Evolutionary conservation across 2,888 invertebrate species (phyloP), one percentile per base, ranked within the genome.

Genomic region (Philaethria dido): DNA sequence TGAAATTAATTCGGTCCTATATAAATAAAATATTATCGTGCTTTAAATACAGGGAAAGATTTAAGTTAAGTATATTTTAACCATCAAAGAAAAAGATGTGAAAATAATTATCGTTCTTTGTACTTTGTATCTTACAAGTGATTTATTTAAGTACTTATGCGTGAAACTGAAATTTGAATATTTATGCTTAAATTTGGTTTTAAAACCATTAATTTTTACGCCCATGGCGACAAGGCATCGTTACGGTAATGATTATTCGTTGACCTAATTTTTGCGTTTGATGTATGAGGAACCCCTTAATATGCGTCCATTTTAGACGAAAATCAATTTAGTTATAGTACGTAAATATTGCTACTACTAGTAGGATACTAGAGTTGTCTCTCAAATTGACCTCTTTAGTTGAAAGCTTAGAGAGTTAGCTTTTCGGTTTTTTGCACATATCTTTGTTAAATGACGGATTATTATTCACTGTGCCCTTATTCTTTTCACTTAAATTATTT

Each of bases 231-330:
- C 33, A 60, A 47, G 45, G 60, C 60, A 29, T 29, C 47, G 60
- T 47, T 60, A 60, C 60, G 60, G 60, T 47, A 18, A 60, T 60
- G 33, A 60, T 60, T 60, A 47, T 60, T 47, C 60, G 60, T 60
- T 60, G 60, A 60, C 60, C 47, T 33, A 60, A 60, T 47, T 60
- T 60, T 60, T 60, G 60, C 14, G 44, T 60, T 29, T 60, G 60
- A 44, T 45, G 45, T 45, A 44, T 29, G 29, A 29, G 45, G 9
- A 25, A 44, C 18, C 25, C 29, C 33, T 16, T 33, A 33, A 44
- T 29, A 45, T 16, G 6, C 25, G 29, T 6, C 44, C 33, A 44
- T 42, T 57, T 57, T 42, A 57, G 25, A 25, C 8, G 42, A 57
- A 57, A 57, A 57, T 42, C 57, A 22, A 42, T 42, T 42, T 57